phyloP scores from a whole-genome alignment of 2,797 vertebrate species.

The Hyperoplus lanceolatus region DNA sequence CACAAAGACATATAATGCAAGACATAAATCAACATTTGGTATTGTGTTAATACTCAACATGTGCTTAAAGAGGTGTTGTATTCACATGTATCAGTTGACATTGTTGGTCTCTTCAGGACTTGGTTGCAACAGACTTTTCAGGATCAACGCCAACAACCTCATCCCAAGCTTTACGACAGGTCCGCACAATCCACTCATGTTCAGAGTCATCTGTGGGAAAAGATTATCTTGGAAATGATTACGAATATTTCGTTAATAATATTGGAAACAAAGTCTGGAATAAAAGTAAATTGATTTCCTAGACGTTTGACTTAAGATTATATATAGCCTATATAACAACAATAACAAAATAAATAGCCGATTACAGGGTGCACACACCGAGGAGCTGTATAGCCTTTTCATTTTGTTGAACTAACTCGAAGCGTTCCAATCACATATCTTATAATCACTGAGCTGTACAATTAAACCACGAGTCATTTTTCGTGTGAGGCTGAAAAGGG shows the following conservation, averaged over 20 bases:
- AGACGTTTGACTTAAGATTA: constrained; percentile 13
- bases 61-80: not conserved
- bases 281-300: constrained; percentile 8
- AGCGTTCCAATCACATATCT: constrained; percentile 47
- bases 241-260: not conserved
- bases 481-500: constrained; percentile 49
- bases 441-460: constrained; percentile 51
- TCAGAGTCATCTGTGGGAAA: constrained; percentile 89
- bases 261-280: constrained; percentile 5
- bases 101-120: constrained; percentile 29
- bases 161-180: constrained; percentile 89
- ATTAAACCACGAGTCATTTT: constrained; percentile 71
- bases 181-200: constrained; percentile 91
- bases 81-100: not conserved
- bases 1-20: not conserved
- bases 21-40: not conserved
- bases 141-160: constrained; percentile 52
- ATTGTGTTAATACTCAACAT: constrained; percentile 6
- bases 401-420: constrained; percentile 36
- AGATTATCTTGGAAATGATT: constrained; percentile 8
- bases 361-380: too few species aligned
- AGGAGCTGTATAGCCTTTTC: not conserved
- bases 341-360: too few species aligned
- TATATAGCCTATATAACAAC: not conserved
- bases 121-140: constrained; percentile 20